Conservation (phyloP, 1,140 invertebrate genomes). For the Andrena cerasifolii region DNA sequence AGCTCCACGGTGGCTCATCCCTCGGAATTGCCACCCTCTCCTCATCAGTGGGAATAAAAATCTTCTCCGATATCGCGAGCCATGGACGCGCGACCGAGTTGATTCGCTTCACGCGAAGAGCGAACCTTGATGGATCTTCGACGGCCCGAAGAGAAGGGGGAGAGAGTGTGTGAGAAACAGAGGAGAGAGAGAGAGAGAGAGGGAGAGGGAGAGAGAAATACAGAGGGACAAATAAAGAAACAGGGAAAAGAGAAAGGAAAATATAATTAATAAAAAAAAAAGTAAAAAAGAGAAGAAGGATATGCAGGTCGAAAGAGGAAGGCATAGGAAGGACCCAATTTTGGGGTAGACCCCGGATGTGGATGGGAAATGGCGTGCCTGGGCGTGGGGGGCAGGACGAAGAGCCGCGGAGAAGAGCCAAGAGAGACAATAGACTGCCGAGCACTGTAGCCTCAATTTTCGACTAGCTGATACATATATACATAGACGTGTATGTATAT, state of each 20-base stretch:
- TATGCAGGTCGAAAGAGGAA: not conserved
- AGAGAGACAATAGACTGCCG: constrained; percentile 82
- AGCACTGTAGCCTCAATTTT: constrained; percentile 79
- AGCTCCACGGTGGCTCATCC: constrained; percentile 98
- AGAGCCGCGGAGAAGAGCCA: constrained; percentile 71
- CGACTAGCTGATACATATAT: constrained; percentile 72
- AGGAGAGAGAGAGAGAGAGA: not conserved
- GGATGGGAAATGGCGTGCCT: not conserved
- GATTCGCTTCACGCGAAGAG: constrained; percentile 43
- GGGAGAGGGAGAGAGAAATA: not conserved
- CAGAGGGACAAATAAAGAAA: not conserved
- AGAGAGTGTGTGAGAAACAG: not conserved
- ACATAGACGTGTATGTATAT: constrained; percentile 30
- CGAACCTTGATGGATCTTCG: constrained; percentile 40
- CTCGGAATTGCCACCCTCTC: constrained; percentile 97
- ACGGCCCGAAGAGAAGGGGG: constrained; percentile 45
- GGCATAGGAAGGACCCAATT: constrained; percentile 7
- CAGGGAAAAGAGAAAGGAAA: not conserved
- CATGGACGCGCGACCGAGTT: constrained; percentile 9
- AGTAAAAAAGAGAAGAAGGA: too few species aligned
- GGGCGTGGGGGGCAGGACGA: constrained; percentile 17
- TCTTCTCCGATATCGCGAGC: constrained; percentile 60
- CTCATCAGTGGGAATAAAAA: constrained; percentile 96
- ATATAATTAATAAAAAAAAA: too few species aligned
- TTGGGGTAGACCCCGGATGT: not conserved